Base-by-base conservation (phyloP, 2,888 invertebrate species). In the Trichogramma dendrolimi region DNA sequence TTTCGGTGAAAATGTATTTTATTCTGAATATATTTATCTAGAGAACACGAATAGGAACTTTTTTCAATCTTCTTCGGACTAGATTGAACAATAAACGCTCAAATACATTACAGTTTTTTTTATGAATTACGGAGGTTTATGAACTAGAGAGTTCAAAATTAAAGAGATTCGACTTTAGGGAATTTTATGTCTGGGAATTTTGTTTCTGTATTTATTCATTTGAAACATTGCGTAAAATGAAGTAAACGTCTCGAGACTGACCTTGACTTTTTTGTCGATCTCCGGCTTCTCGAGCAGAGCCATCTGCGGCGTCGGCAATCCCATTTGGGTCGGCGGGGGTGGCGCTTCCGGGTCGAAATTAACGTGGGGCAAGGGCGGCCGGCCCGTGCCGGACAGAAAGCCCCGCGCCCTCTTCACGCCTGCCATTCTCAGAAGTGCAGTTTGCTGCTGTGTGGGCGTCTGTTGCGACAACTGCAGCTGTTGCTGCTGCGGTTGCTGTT, bases 201-300 rank as follows among this genome's bases (percentile, higher is more conserved):
- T 27, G 3, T 27, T 27, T 27, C 27, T 27, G 27, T 27, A 27
- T 27, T 27, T 27, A 27, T 27, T 27, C 1, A 27, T 14, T 42
- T 14, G 2, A 11, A 51, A 39, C 10, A 51, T 5, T 27, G 39
- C 14, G 5, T 51, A 4, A 38, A 38, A 27, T 4, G n/a, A 50
- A 50, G 5, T 48, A 6, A 6, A 14, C 27, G 27, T 27, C 27
- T 27, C 27, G 0, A 2, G 27, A 47, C 83, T 75, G 81, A 89
- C 89, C 85, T 89, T 89, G 74, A 89, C 88, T 82, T 89, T 89
- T 78, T 87, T 88, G 81, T 88, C 87, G 72, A 81, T 77, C 67
- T 83, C 83, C 70, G 87, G 86, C 78, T 86, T 87, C 78, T 87
- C 87, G 70, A 86, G 81, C 48, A 83, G 78, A 71, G 77, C 78